Evolutionary conservation across 2,797 vertebrate genomes (phyloP).

Genomic region (Parauchenoglanis punctatus): DNA sequence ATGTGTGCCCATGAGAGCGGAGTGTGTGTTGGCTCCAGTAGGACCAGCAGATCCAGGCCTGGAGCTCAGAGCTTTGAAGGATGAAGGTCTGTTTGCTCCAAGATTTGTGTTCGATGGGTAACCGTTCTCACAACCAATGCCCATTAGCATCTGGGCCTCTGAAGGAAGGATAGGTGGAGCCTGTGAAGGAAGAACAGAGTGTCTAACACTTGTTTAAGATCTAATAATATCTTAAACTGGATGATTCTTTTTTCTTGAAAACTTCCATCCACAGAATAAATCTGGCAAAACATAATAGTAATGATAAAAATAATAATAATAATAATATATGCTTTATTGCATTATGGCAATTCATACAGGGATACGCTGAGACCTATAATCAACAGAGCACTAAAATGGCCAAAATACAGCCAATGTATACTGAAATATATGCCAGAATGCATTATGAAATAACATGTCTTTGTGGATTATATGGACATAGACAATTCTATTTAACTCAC

Average conservation of each 20-base stretch:
- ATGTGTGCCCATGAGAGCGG: constrained; percentile 70
- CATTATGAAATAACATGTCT: background rate
- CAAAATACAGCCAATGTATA: background rate
- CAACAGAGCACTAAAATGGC: background rate
- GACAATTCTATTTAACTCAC: background rate
- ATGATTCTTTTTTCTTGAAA: background rate
- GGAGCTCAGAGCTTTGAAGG: constrained; percentile 74
- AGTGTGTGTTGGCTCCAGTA: constrained; percentile 66
- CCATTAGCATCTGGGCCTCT: constrained; percentile 78
- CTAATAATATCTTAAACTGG: background rate
- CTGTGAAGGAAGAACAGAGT: constrained; percentile 63
- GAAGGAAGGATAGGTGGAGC: constrained; percentile 73
- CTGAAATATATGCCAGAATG: background rate
- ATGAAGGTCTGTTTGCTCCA: constrained; percentile 66
- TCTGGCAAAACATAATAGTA: background rate
- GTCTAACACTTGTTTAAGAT: background rate
- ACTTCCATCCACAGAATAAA: background rate
- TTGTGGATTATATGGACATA: background rate
- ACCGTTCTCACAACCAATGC: constrained; percentile 72
- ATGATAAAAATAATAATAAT: too few species aligned
- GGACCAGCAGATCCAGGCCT: constrained; percentile 69
- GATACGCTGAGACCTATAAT: background rate
- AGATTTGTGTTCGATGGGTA: constrained; percentile 71
- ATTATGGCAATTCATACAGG: background rate
- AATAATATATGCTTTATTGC: background rate